These are phyloP conservation scores for Brachyptera putata DNA, from an alignment of 2,888 invertebrate genomes.

Conservation along the genomic window DNA sequence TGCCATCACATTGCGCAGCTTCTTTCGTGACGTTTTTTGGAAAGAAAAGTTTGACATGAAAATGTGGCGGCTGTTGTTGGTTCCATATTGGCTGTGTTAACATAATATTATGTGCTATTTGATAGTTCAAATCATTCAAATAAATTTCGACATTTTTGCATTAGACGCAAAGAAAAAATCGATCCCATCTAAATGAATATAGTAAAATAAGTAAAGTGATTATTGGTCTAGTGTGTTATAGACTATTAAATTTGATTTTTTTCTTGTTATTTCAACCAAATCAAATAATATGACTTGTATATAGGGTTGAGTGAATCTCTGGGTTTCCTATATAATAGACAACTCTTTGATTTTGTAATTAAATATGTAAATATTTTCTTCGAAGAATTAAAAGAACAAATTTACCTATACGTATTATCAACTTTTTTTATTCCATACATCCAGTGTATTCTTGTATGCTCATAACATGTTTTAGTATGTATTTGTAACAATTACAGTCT, in stretches of 20 bases:
- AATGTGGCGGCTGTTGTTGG: background rate
- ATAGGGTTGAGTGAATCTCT: background rate
- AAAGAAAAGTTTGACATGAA: background rate
- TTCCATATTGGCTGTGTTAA: slow-evolving; percentile 16
- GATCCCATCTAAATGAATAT: too few species aligned
- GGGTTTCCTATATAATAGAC: background rate
- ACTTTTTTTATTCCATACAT: too few species aligned
- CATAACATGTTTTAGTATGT: too few species aligned
- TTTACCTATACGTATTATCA: background rate
- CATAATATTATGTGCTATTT: slow-evolving; percentile 17
- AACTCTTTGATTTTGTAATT: background rate
- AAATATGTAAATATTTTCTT: background rate
- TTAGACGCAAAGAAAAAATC: background rate
- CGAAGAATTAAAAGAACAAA: slow-evolving; percentile 1
- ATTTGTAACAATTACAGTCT: too few species aligned
- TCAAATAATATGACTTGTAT: background rate
- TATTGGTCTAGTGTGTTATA: too few species aligned
- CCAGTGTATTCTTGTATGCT: too few species aligned
- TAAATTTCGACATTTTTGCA: slow-evolving; percentile 12
- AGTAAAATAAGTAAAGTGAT: too few species aligned
- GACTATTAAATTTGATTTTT: too few species aligned
- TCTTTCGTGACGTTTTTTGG: too few species aligned
- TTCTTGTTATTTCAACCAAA: too few species aligned
- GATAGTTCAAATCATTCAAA: slow-evolving; percentile 10
- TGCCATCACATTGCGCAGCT: too few species aligned